Conservation (phyloP, 2,113 vertebrate genomes). For the Panthera tigris region DNA sequence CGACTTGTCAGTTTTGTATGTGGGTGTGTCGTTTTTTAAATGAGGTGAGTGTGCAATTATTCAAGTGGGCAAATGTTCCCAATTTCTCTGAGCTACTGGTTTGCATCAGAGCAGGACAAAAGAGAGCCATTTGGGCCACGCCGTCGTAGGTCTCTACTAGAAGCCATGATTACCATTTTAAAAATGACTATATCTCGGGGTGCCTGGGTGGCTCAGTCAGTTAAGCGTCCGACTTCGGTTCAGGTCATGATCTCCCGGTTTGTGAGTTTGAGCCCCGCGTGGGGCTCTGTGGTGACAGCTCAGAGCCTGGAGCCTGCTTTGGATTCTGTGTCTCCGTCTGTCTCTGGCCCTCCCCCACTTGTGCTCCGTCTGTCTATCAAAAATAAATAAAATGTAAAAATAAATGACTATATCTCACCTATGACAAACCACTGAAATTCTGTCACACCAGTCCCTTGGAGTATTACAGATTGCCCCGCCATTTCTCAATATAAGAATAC, state of each 20-base stretch:
- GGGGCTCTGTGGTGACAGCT: no score
- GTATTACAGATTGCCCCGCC: background rate
- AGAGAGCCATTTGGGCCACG: background rate
- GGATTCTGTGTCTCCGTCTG: no score
- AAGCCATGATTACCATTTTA: background rate
- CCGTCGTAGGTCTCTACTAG: background rate
- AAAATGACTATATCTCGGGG: background rate
- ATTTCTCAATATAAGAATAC: background rate
- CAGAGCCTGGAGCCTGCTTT: no score
- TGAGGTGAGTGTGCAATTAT: conserved; percentile 39
- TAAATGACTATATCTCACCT: background rate
- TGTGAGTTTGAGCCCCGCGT: no score
- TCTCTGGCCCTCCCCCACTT: no score
- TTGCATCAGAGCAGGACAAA: background rate
- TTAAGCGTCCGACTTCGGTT: no score
- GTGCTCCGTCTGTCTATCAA: no score
- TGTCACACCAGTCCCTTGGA: background rate
- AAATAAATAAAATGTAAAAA: no score
- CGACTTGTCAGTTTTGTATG: conserved; percentile 67
- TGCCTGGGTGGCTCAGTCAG: no score
- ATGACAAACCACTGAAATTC: background rate
- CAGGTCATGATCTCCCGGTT: no score
- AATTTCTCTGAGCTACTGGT: conserved; percentile 2
- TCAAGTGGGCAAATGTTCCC: conserved; percentile 1
- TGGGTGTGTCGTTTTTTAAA: conserved; percentile 57